Conservation (phyloP, 2,888 invertebrate species). For the Palloptera scutellata region DNA sequence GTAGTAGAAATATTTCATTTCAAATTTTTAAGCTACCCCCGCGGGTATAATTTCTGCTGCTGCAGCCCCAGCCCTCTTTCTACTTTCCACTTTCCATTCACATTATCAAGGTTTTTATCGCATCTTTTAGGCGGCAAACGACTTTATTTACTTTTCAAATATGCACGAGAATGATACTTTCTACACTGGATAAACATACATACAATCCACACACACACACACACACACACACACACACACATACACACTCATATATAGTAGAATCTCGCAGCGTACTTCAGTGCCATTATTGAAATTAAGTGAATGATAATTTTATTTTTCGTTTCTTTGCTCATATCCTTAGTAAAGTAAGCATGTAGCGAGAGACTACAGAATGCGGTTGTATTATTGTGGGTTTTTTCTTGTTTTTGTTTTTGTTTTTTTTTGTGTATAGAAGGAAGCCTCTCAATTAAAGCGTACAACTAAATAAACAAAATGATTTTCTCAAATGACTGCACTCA, state of each 20-base stretch:
- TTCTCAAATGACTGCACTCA: constrained; percentile 57
- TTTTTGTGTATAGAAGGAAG: constrained; percentile 39
- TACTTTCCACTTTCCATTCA: too few species aligned
- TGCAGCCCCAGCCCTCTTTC: constrained; percentile 3
- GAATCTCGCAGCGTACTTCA: constrained; percentile 26
- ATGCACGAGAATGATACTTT: constrained; percentile 18
- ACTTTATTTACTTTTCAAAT: constrained; percentile 46
- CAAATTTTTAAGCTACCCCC: constrained; percentile 15
- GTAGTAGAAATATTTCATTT: too few species aligned
- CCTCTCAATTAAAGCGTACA: constrained; percentile 53
- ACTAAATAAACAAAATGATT: constrained; percentile 58
- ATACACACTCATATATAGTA: too few species aligned
- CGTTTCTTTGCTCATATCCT: constrained; percentile 16
- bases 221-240: constrained; percentile 22
- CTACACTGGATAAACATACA: too few species aligned
- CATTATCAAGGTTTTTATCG: too few species aligned
- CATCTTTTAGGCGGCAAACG: constrained; percentile 32
- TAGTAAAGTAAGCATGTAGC: neutral
- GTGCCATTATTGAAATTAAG: constrained; percentile 59
- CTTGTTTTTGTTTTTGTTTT: constrained; percentile 18
- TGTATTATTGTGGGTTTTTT: neutral
- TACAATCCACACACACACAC: too few species aligned
- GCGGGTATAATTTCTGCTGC: constrained; percentile 24
- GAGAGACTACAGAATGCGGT: neutral
- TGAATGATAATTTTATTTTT: constrained; percentile 41